These are phyloP conservation scores for Montipora cactus DNA, from an alignment of 64 coral and sea anemone genomes.

Conservation along the genomic window DNA sequence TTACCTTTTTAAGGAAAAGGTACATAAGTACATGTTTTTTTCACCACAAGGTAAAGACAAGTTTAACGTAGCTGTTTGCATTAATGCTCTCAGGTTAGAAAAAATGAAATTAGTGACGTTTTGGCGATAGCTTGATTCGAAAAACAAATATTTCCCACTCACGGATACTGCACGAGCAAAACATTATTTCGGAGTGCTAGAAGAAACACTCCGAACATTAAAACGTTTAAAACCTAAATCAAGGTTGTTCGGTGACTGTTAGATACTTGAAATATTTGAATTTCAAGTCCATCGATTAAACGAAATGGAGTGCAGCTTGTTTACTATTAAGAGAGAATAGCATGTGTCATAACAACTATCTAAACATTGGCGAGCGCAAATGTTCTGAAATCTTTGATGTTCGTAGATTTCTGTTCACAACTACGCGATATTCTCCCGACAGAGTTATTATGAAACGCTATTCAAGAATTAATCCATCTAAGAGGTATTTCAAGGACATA, in stretches of 20 bases:
- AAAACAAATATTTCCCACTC: neutral
- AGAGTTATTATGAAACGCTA: neutral
- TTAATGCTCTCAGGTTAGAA: neutral
- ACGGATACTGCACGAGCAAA: neutral
- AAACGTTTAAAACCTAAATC: neutral
- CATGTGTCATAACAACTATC: neutral
- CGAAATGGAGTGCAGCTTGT: conserved; percentile 10
- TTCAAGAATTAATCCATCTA: neutral
- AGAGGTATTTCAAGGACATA: neutral
- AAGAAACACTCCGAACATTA: neutral
- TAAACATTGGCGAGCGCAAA: neutral
- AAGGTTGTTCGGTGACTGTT: neutral
- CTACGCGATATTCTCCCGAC: neutral
- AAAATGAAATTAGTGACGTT: neutral
- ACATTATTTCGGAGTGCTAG: neutral
- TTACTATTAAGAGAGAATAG: conserved; percentile 6
- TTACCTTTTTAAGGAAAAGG: too few species aligned
- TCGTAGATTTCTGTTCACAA: neutral
- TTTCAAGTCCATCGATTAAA: conserved; percentile 2
- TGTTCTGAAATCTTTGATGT: neutral
- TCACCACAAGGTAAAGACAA: neutral
- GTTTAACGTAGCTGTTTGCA: neutral
- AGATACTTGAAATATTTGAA: conserved; percentile 36
- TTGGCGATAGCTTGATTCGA: neutral
- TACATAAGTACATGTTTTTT: neutral